Base-by-base conservation (phyloP, 2,888 invertebrate genomes). In the Diarsia brunnea region DNA sequence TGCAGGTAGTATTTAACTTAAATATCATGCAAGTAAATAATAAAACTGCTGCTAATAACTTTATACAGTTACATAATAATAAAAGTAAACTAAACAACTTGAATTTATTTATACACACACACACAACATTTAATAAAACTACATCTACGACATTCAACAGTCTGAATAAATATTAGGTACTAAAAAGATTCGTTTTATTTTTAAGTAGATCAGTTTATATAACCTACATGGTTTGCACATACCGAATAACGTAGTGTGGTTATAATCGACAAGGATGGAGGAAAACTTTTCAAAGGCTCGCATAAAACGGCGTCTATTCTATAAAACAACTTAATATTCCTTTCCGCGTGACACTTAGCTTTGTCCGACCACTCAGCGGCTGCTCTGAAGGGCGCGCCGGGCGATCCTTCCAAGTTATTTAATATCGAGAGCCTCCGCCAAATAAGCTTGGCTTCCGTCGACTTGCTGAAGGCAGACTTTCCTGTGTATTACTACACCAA, bases 321-420 rank as follows among this genome's bases (percentile, higher is more conserved):
- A 69, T 61, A 65, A 63, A 55, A 70, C 66, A 71, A 65, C 51
- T 70, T 64, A 38, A 81, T 78, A 75, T 78, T 65, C 65, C 60
- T 73, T 49, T 63, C 67, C 19, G 45, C 45, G 11, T 70, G 66
- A 70, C 75, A 74, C 74, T 76, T 75, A 24, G 47, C 58, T 69
- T 72, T 75, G 63, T 71, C 45, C 58, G 65, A 55, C 51, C 75
- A 55, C 68, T 83, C 63, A 61, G 71, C 61, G 31, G 43, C 73
- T 69, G 69, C 31, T 65, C 45, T 68, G 51, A 79, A 73, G 74
- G 76, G 68, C 58, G 51, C 53, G 24, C 64, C 69, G 60, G 31
- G 67, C 51, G 76, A 67, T 68, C 71, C 68, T 64, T 66, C 61
- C 61, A 87, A 87, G 82, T 87, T 88, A 88, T 88, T 87, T 88